Conservation (phyloP, 2,113 vertebrate species). For the Bubalus kerabau region DNA sequence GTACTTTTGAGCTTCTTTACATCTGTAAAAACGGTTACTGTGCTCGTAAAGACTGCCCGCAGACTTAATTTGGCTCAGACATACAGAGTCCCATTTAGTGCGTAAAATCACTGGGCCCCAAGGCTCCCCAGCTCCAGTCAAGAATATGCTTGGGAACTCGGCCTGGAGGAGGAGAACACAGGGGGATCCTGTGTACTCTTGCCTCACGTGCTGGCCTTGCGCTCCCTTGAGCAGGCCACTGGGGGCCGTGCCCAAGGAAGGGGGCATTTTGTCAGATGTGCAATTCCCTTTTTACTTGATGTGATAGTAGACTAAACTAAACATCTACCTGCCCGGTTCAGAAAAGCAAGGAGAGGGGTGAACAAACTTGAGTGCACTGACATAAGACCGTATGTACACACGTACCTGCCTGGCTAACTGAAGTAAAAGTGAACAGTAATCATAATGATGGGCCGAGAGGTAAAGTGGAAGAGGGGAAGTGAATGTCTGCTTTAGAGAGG, state of each 20-base stretch:
- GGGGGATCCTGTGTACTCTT: slow-evolving; percentile 29
- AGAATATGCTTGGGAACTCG: slow-evolving; percentile 18
- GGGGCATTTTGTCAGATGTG: neutral
- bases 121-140: neutral
- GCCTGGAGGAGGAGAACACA: slow-evolving; percentile 39
- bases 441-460: neutral
- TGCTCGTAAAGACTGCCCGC: slow-evolving; percentile 29
- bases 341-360: neutral
- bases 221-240: neutral
- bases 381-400: fast-evolving
- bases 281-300: neutral
- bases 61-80: slow-evolving; percentile 28
- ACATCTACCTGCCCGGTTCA: neutral
- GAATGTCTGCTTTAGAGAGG: neutral
- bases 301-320: neutral
- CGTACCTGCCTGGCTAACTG: neutral
- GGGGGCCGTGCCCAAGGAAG: slow-evolving; percentile 3
- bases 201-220: neutral
- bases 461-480: neutral
- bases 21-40: neutral
- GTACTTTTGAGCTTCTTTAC: slow-evolving; percentile 11
- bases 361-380: neutral
- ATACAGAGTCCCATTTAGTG: slow-evolving; percentile 53
- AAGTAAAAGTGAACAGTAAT: neutral
- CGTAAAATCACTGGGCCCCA: neutral